Evolutionary conservation across 1,140 invertebrate genomes (phyloP), one percentile per base, ranked within the genome.

Genomic region (Amyelois transitella): DNA sequence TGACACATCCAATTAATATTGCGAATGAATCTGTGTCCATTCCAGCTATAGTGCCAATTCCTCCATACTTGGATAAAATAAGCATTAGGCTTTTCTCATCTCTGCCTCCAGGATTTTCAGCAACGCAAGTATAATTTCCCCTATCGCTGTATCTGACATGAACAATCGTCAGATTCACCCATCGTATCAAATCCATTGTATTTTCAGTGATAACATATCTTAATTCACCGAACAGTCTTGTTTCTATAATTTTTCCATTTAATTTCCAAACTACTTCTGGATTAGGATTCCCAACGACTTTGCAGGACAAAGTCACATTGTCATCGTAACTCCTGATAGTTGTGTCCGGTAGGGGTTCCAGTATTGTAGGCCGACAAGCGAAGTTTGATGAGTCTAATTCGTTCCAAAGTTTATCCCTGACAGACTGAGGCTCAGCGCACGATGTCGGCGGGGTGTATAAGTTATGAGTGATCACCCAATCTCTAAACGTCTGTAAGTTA

Each of bases 61-160:
- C 85, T 6, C 79, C 71, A 50, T 86, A 88, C 62, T 79, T 85
- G 7, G 89, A 82, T 0, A 96, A 88, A 12, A 90, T 69, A 1
- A 97, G 79, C 0, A 91, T 92, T 4, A 96, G 86, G 71, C 91
- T 95, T 57, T 90, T 92, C 67, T 95, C 94, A 18, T 94, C 94
- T 10, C 92, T 90, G 0, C 97, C 97, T 0, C 94, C 96, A 0
- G 92, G 91, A 84, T 97, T 98, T 54, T 93, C 93, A 0, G 96
- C 96, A 1, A 94, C 89, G 69, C 97, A 98, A 4, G 92, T 92
- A 78, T 98, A 98, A 54, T 95, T 93, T 0, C 97, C 97, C 65
- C 92, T 92, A 83, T 98, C 97, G 10, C 93, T 91, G 24, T 91
- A 88, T 19, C 90, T 88, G 0, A 94, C 91, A 45, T 94, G 90